Percentiles rank a stretch among this genome's conserved stretches.
Evolutionary conservation across 1,140 invertebrate species (phyloP).

Genomic region (Eumeta japonica): DNA sequence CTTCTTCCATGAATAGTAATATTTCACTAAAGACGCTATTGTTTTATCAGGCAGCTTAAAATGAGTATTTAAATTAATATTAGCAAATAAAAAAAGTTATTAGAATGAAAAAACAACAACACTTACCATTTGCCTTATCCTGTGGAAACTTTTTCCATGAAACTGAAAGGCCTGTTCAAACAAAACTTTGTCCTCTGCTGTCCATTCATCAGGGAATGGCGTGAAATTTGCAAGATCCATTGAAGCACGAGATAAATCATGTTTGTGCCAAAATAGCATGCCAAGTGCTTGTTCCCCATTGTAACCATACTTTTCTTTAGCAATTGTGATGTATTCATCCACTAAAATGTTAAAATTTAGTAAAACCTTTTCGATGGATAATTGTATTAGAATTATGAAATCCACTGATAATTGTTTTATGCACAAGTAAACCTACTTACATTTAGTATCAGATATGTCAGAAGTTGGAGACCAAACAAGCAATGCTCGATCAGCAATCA

Average conservation of each 20-base stretch:
- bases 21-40: slow-evolving; percentile 93
- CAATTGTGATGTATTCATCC: slow-evolving; percentile 90
- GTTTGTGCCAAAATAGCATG: slow-evolving; percentile 98
- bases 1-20: slow-evolving; percentile 99
- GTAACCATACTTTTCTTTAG: slow-evolving; percentile 98
- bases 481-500: slow-evolving; percentile 79
- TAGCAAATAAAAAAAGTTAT: not conserved
- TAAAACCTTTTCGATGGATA: too few species aligned
- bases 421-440: slow-evolving; percentile 72
- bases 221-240: slow-evolving; percentile 95
- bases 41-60: slow-evolving; percentile 91
- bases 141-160: slow-evolving; percentile 96
- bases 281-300: slow-evolving; percentile 96
- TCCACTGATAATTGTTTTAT: too few species aligned
- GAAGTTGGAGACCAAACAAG: slow-evolving; percentile 93
- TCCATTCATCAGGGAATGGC: slow-evolving; percentile 97
- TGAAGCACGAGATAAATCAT: slow-evolving; percentile 89
- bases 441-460: slow-evolving; percentile 81
- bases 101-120: slow-evolving; percentile 2
- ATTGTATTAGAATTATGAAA: too few species aligned
- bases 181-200: slow-evolving; percentile 94
- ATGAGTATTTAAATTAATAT: slow-evolving; percentile 8
- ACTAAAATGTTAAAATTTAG: too few species aligned
- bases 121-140: slow-evolving; percentile 94
- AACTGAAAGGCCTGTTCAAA: slow-evolving; percentile 99